Evolutionary conservation across 2,888 invertebrate genomes (phyloP).

Genomic region (Torymus aiolomorphi): DNA sequence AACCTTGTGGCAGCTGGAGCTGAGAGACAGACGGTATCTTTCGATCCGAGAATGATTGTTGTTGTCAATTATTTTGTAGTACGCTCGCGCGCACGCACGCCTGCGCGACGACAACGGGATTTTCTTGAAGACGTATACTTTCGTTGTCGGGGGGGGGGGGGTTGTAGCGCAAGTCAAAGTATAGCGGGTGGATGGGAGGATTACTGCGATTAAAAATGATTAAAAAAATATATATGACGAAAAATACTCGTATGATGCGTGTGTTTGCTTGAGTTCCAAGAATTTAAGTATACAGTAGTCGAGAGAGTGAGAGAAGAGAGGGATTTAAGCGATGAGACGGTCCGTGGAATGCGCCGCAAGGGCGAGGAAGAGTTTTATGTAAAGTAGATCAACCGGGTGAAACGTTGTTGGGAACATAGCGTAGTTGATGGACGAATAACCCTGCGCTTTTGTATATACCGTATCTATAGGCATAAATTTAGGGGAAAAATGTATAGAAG

Average conservation of each 20-base stretch:
- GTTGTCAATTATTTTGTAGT: conserved; percentile 71
- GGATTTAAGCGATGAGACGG: conserved; percentile 13
- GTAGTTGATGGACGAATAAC: conserved; percentile 66
- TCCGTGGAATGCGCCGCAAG: conserved; percentile 10
- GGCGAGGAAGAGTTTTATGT: conserved; percentile 33
- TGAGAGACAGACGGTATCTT: conserved; percentile 27
- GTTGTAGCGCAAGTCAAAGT: too few species aligned
- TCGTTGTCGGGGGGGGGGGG: too few species aligned
- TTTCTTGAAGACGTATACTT: conserved; percentile 4
- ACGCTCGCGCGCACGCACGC: neutral
- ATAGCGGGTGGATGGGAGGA: too few species aligned
- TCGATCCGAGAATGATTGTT: conserved; percentile 61
- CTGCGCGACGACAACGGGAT: conserved; percentile 1
- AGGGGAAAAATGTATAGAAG: conserved; percentile 70
- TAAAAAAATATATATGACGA: too few species aligned
- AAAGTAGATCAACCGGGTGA: conserved; percentile 57
- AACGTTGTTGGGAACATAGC: conserved; percentile 63
- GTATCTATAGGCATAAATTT: conserved; percentile 60
- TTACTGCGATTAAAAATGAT: too few species aligned
- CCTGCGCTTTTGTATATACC: conserved; percentile 73
- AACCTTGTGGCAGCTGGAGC: neutral
- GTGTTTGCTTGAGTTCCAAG: conserved; percentile 32
- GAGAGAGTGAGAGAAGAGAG: conserved; percentile 26
- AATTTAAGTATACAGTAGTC: too few species aligned
- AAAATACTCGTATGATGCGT: too few species aligned